A percentile compares a stretch with the other conserved stretches of the same genome.
phyloP scores from a whole-genome alignment of 2,797 vertebrate species.

The Mus caroli region DNA sequence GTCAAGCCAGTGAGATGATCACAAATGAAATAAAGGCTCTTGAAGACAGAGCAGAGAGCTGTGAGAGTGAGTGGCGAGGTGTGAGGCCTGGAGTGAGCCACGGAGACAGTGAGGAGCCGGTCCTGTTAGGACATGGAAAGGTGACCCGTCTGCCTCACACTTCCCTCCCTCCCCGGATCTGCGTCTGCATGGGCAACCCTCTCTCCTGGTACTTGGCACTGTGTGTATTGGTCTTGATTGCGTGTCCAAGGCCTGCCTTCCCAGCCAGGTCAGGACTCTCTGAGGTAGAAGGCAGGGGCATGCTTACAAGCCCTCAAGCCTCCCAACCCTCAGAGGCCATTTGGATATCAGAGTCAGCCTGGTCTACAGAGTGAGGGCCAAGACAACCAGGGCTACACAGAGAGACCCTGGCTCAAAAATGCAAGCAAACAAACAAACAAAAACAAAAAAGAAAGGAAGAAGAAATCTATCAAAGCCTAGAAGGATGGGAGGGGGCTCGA shows the following conservation, averaged over 20 bases:
- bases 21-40: neutral
- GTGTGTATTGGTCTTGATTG: neutral
- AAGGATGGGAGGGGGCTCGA: neutral
- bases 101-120: too few relatives aligned
- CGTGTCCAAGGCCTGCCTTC: neutral
- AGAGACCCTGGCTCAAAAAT: neutral
- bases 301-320: slow-evolving; percentile 1
- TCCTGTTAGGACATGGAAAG: neutral
- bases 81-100: neutral
- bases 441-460: neutral
- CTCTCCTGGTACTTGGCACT: neutral
- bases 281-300: neutral
- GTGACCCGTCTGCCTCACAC: neutral
- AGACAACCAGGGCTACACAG: neutral
- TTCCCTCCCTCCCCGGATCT: neutral
- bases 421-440: neutral
- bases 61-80: fast-evolving
- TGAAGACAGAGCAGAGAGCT: neutral
- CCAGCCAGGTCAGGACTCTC: neutral
- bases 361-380: neutral
- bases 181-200: neutral
- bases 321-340: neutral
- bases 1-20: neutral
- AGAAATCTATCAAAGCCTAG: neutral
- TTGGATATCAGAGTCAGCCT: neutral